phyloP scores from a whole-genome alignment of 2,888 invertebrate genomes.

The Andrena haemorrhoa region DNA sequence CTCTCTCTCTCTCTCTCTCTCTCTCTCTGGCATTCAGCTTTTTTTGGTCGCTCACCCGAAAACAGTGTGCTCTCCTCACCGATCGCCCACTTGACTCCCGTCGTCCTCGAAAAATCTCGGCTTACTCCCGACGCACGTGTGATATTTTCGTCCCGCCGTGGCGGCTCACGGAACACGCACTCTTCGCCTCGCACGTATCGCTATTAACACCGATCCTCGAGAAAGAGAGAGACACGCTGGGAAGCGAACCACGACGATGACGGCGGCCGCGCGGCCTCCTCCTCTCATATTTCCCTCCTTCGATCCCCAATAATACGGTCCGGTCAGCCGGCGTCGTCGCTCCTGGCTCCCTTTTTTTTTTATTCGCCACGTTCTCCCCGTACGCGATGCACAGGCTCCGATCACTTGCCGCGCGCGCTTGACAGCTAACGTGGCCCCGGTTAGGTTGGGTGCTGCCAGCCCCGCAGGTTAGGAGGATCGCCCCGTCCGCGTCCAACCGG shows the following conservation, averaged over 20 bases:
- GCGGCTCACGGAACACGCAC: conserved; percentile 74
- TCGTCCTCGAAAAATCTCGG: conserved; percentile 68
- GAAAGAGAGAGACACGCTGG: conserved; percentile 11
- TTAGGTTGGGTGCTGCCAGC: conserved; percentile 39
- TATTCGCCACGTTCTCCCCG: neutral
- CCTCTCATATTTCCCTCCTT: neutral
- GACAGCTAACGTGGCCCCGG: conserved; percentile 35
- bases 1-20: conserved; percentile 8
- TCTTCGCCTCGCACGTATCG: conserved; percentile 56
- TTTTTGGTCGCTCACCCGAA: conserved; percentile 62
- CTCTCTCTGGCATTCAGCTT: conserved; percentile 37
- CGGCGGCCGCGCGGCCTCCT: neutral
- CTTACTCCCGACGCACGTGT: conserved; percentile 77
- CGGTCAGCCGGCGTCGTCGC: conserved; percentile 14
- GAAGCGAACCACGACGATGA: conserved; percentile 13
- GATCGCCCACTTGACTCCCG: conserved; percentile 63
- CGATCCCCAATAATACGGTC: conserved; percentile 13
- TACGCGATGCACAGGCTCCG: conserved; percentile 4
- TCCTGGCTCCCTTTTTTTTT: conserved; percentile 4
- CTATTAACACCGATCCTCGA: conserved; percentile 47
- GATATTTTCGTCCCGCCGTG: conserved; percentile 77
- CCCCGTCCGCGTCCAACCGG: neutral
- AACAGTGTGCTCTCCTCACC: conserved; percentile 55
- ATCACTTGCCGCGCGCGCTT: conserved; percentile 51
- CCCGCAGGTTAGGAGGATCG: conserved; percentile 27